Conservation (phyloP, 2,113 vertebrate species). For the Micronycteris hirsuta region DNA sequence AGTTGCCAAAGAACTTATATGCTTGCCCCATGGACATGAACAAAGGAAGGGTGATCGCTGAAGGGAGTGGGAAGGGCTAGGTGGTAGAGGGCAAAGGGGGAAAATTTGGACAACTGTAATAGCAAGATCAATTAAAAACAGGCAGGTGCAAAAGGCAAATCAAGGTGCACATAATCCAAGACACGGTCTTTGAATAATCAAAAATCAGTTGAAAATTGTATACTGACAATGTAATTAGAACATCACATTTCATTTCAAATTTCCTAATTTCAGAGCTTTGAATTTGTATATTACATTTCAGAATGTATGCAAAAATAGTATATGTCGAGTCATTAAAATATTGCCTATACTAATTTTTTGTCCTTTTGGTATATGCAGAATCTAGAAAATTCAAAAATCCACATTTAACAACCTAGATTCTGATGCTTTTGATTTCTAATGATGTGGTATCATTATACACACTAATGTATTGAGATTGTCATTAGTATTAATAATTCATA, state of each 20-base stretch:
- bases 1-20: too few species aligned
- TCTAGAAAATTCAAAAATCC: conserved; percentile 30
- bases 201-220: background rate
- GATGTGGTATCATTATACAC: background rate
- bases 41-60: too few species aligned
- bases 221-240: conserved; percentile 5
- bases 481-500: background rate
- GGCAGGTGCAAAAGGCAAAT: background rate
- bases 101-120: too few species aligned
- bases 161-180: background rate
- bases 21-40: too few species aligned
- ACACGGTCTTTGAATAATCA: background rate
- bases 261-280: conserved; percentile 11
- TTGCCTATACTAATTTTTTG: background rate
- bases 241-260: conserved; percentile 1
- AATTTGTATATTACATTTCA: background rate
- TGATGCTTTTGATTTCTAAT: background rate
- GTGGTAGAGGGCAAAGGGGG: too few species aligned
- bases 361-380: background rate
- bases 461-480: background rate
- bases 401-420: background rate
- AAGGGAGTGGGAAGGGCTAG: too few species aligned
- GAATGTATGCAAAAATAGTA: conserved; percentile 13
- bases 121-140: background rate
- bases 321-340: background rate